Percentiles rank a stretch among this genome's conserved stretches.
Conservation (phyloP, 2,888 invertebrate genomes). For the Listrodromus nycthemerus region DNA sequence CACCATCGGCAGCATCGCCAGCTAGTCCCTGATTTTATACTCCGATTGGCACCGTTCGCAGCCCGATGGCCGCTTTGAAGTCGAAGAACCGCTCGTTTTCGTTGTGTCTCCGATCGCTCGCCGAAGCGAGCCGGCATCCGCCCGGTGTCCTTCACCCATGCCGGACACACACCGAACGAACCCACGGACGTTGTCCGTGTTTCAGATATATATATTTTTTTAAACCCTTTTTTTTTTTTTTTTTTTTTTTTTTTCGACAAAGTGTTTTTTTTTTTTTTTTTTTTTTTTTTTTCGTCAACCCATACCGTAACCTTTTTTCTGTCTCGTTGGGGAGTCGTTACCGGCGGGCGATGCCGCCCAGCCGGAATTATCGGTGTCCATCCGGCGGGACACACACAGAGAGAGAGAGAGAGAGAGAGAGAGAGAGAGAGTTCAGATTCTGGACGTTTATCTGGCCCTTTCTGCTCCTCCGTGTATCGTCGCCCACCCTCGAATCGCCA, state of each 20-base stretch:
- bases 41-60: conserved; percentile 80
- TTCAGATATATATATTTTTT: conserved; percentile 32
- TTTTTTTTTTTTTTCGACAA: background rate
- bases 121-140: conserved; percentile 33
- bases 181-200: conserved; percentile 24
- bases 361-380: conserved; percentile 64
- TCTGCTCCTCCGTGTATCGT: conserved; percentile 41
- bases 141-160: conserved; percentile 47
- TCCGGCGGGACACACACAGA: conserved; percentile 54
- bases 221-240: conserved; percentile 47
- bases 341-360: conserved; percentile 48
- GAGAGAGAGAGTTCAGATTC: conserved; percentile 41
- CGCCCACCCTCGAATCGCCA: conserved; percentile 31
- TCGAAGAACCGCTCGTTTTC: conserved; percentile 72
- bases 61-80: conserved; percentile 80
- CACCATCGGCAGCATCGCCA: conserved; percentile 52
- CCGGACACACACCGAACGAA: conserved; percentile 20
- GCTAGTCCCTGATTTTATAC: conserved; percentile 79
- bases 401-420: conserved; percentile 40
- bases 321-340: conserved; percentile 46
- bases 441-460: conserved; percentile 60
- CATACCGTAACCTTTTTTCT: conserved; percentile 50
- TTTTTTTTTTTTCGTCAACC: conserved; percentile 23
- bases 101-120: conserved; percentile 58
- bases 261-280: conserved; percentile 19